Conservation (phyloP, 2,113 vertebrate genomes). For the Kobus ellipsiprymnus region DNA sequence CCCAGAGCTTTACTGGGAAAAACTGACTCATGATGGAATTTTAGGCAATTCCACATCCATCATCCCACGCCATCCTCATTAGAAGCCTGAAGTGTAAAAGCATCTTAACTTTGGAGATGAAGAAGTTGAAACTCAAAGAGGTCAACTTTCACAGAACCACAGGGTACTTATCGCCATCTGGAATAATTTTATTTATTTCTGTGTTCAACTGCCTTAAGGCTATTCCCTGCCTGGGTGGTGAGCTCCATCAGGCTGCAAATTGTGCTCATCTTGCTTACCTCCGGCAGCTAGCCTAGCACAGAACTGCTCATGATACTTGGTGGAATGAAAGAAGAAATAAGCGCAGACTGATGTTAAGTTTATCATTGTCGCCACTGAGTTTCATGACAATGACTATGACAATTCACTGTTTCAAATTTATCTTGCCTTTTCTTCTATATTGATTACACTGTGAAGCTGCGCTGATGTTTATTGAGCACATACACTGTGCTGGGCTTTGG, state of each 20-base stretch:
- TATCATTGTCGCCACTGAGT: background rate
- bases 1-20: background rate
- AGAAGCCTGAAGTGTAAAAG: background rate
- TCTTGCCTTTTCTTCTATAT: background rate
- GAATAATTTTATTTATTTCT: background rate
- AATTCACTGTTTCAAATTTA: background rate
- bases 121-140: background rate
- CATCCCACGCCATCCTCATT: background rate
- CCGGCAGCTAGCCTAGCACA: background rate
- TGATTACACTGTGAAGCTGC: background rate
- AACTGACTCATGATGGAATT: background rate
- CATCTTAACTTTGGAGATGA: background rate
- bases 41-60: background rate
- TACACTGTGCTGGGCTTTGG: background rate
- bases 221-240: accelerated
- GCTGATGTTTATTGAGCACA: background rate
- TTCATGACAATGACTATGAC: too few species aligned
- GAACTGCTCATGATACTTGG: background rate
- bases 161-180: background rate
- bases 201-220: background rate
- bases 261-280: background rate
- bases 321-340: background rate
- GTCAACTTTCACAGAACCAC: background rate
- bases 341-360: background rate
- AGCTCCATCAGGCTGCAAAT: background rate